Evolutionary conservation across 2,797 vertebrate species (phyloP), one percentile per base, ranked within the genome.

Genomic region (Apodemus agrarius): DNA sequence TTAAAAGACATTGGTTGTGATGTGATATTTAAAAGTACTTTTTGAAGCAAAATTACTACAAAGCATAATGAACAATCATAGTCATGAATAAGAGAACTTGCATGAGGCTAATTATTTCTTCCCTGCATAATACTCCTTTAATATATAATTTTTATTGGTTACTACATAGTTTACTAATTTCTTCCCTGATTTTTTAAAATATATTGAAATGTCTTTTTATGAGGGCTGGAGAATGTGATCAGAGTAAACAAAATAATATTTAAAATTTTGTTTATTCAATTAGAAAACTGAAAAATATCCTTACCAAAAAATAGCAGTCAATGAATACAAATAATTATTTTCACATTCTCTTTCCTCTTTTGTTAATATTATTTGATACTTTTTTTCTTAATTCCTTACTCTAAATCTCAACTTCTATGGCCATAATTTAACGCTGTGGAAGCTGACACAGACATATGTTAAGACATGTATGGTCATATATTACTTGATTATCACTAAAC

Each of bases 251-350:
- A 78, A 85, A 74, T 74, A 89, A 87, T 6, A 29, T 54, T 95
- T 89, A 57, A 90, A 93, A 89, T 82, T 94, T 69, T 6, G 26
- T 61, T 93, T 91, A 86, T 78, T 76, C 11, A 93, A n/a, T 91
- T 46, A 26, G 14, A 26, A 26, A 34, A 87, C 31, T 75, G 0
- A 19, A 90, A 75, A 72, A 87, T 74, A 79, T 40, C 17, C 16
- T 84, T 93, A 24, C 3, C 76, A 72, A 81, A 29, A 19, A 67
- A 69, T 81, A 5, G 49, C 37, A 84, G n/a, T 76, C 90, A 40
- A 76, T 87, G 19, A 6, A 63, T 52, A 17, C 4, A 52, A 16
- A 37, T 86, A 26, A 17, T 78, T 54, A 31, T 93, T 6, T 16
- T 6, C 29, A 5, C 34, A 72, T 46, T 57, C 14, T 78, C 76